Base-by-base conservation (phyloP, 2,797 vertebrate species). In the Mus caroli region DNA sequence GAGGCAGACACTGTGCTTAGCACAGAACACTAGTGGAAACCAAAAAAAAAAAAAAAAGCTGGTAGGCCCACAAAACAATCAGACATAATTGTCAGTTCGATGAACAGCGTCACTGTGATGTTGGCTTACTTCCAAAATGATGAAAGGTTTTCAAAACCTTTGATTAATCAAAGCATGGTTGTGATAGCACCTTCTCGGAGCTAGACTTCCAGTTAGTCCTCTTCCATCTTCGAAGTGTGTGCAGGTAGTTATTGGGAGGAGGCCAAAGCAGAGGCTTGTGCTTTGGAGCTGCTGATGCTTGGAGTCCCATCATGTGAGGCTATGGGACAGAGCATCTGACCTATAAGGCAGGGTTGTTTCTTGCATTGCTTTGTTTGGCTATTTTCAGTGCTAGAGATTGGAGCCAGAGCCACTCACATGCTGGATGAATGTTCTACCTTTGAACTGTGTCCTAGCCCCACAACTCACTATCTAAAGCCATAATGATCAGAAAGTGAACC, bases 51-150 rank as follows among this genome's bases (percentile, higher is more conserved):
- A 58, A 56, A 58, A 22, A 92, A 91, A 64, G 56, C 60, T 60
- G 46, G 77, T 43, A 64, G 76, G 31, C 37, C 64, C 89, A 28
- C 46, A 78, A 62, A 58, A 92, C 28, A 83, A 83, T 87, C 76
- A 75, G 31, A 87, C 78, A 31, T 60, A 31, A 71, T 83, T 50
- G 50, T 85, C 73, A 69, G 62, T 52, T 73, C 92, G 37, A n/a
- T 54, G 12, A 91, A 80, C 10, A 60, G 46, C 50, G 80, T 95
- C 10, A 64, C 31, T 31, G 73, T 93, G 28, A 77, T 67, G 75
- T 26, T 85, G 60, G 46, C 77, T 22, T 90, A 73, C 73, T 64
- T 78, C 80, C 26, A 58, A 92, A 95, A 73, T 50, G 78, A 91
- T 56, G 56, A 75, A 89, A 86, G 46, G 0, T 64, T 93, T 95